phyloP scores from a whole-genome alignment of 2,888 invertebrate species.

The Lamellibrachia columna region DNA sequence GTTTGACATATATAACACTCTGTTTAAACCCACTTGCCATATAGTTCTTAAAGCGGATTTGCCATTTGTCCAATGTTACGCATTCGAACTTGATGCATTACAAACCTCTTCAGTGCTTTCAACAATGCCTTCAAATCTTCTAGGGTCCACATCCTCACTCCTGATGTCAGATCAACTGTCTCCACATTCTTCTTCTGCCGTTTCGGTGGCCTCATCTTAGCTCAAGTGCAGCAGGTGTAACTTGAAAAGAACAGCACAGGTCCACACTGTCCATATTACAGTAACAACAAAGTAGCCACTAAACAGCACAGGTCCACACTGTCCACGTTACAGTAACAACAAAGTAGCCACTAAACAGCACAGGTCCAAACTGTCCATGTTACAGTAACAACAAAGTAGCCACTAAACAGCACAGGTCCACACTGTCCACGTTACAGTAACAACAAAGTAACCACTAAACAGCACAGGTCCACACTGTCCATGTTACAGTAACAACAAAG shows the following conservation, averaged over 20 bases:
- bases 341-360: not conserved
- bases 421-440: no score
- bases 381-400: no score
- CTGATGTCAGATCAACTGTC: not conserved
- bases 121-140: not conserved
- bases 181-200: not conserved
- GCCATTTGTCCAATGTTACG: not conserved
- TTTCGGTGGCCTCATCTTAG: not conserved
- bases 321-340: not conserved
- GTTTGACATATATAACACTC: no score
- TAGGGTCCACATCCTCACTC: not conserved
- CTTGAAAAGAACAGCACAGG: not conserved
- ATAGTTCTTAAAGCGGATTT: not conserved
- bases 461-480: no score
- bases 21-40: no score
- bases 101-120: not conserved
- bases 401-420: no score
- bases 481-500: no score
- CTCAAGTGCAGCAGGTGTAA: not conserved
- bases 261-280: not conserved
- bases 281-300: not conserved
- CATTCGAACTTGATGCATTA: not conserved
- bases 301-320: not conserved
- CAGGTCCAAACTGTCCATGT: no score
- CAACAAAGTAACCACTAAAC: no score